These are phyloP conservation scores for Phoeniculus purpureus DNA, from an alignment of 2,797 vertebrate species.

Conservation along the genomic window DNA sequence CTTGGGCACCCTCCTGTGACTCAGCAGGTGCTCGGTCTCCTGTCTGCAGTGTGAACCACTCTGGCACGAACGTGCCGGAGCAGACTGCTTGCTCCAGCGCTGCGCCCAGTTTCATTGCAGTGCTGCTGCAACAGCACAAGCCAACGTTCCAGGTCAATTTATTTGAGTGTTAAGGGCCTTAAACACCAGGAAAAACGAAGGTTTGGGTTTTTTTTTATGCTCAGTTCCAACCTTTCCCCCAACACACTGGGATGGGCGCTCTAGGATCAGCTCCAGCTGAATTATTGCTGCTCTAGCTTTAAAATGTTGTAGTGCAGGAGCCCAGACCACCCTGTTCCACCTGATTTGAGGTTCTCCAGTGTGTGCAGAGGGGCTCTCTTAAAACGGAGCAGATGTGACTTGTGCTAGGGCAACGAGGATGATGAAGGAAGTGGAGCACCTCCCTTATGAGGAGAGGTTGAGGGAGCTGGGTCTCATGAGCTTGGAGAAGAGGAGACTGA, in stretches of 20 bases:
- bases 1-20: conserved; percentile 2
- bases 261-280: neutral
- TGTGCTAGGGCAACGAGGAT: too few species aligned
- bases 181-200: neutral
- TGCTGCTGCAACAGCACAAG: neutral
- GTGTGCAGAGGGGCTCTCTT: neutral
- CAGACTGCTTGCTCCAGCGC: neutral
- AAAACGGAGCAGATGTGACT: neutral
- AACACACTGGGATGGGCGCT: neutral
- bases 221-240: neutral
- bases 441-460: too few species aligned
- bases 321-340: fast-evolving
- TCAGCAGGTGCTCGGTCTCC: conserved; percentile 13
- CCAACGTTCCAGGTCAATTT: neutral
- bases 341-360: neutral
- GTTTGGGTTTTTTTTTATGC: neutral
- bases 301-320: neutral
- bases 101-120: neutral
- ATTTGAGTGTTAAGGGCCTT: neutral
- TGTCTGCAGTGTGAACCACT: neutral
- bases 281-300: neutral
- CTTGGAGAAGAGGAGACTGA: too few species aligned
- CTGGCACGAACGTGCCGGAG: neutral
- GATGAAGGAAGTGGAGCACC: too few species aligned
- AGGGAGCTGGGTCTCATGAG: too few species aligned